Percentiles rank a stretch among this genome's conserved stretches.
Evolutionary conservation across 2,888 invertebrate species (phyloP).

Genomic region (Nipponacmea schrenckii): DNA sequence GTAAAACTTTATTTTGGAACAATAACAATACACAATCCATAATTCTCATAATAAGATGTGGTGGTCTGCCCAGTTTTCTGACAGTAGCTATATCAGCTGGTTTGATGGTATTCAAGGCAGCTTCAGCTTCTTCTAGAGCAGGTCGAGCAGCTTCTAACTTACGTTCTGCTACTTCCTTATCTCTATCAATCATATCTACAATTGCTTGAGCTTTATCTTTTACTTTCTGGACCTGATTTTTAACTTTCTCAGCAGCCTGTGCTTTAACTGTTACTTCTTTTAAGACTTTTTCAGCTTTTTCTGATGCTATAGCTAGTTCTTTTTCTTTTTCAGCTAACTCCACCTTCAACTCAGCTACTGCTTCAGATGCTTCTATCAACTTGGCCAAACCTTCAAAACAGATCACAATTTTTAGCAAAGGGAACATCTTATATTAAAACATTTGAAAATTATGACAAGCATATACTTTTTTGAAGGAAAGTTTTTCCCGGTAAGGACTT

Average conservation of each 20-base stretch:
- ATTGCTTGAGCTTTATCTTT: constrained; percentile 69
- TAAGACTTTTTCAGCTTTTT: constrained; percentile 78
- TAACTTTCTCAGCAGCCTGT: constrained; percentile 68
- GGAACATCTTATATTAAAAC: too few relatives aligned
- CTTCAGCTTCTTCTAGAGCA: constrained; percentile 68
- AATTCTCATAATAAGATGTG: constrained; percentile 68
- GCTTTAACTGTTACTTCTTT: constrained; percentile 67
- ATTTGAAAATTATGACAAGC: too few relatives aligned
- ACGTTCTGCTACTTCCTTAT: constrained; percentile 63
- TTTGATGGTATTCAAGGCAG: constrained; percentile 70
- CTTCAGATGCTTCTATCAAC: constrained; percentile 65
- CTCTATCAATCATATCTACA: constrained; percentile 65
- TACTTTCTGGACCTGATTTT: constrained; percentile 68
- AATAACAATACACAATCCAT: constrained; percentile 68
- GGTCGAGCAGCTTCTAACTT: constrained; percentile 67
- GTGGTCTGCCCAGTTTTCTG: constrained; percentile 67
- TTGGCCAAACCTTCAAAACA: constrained; percentile 61
- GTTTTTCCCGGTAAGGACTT: too few relatives aligned
- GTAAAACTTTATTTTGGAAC: constrained; percentile 61
- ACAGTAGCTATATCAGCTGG: constrained; percentile 68
- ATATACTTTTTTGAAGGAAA: too few relatives aligned
- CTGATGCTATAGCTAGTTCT: constrained; percentile 83
- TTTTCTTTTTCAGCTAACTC: constrained; percentile 86
- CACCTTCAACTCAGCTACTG: constrained; percentile 81
- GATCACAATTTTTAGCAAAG: not conserved